phyloP scores from a whole-genome alignment of 2,113 vertebrate species.

The Myotis lucifugus region DNA sequence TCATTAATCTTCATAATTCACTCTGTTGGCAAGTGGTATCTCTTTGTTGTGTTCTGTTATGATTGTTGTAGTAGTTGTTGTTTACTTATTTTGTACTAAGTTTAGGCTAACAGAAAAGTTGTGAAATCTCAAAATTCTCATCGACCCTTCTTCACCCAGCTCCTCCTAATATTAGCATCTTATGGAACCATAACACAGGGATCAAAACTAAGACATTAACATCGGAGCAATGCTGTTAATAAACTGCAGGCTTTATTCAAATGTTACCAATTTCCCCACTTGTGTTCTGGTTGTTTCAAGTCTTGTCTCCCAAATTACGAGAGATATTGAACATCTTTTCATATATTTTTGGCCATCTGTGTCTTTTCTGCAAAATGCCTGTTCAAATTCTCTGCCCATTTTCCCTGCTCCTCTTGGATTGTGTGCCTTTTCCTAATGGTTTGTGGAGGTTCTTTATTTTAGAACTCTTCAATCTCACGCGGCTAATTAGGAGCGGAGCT shows the following conservation, averaged over 20 bases:
- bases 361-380: conserved; percentile 49
- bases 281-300: background rate
- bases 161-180: background rate
- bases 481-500: background rate
- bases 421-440: background rate
- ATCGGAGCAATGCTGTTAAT: too few relatives aligned
- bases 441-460: background rate
- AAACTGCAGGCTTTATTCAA: background rate
- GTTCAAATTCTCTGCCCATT: conserved; percentile 49
- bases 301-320: conserved; percentile 25
- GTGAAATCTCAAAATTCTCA: background rate
- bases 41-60: background rate
- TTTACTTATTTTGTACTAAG: background rate
- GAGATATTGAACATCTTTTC: conserved; percentile 28
- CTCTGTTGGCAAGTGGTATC: background rate
- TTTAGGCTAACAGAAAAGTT: background rate
- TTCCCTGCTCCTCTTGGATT: background rate
- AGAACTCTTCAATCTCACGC: background rate
- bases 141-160: too few relatives aligned
- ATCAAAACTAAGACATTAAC: background rate
- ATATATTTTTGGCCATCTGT: conserved; percentile 36
- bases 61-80: too few relatives aligned
- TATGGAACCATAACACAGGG: accelerated
- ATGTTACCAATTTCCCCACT: background rate
- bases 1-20: background rate